phyloP scores from a whole-genome alignment of 2,113 vertebrate species.

The Lutjanus erythropterus region DNA sequence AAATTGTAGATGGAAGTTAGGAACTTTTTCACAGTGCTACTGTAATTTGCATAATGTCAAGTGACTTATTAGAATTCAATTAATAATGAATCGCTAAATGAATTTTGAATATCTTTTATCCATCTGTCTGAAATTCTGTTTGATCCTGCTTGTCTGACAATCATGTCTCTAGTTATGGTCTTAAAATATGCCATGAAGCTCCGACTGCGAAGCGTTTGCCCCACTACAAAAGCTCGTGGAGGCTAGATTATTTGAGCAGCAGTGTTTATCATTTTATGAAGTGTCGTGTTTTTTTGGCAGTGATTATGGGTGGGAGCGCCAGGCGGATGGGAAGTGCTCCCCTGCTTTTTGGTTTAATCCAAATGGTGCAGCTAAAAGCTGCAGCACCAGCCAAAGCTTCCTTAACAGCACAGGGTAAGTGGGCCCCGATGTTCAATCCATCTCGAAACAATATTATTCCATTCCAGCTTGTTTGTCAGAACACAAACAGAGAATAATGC shows the following conservation, averaged over 20 bases:
- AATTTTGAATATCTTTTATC: conserved; percentile 80
- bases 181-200: conserved; percentile 65
- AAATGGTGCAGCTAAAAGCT: conserved; percentile 87
- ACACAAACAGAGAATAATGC: conserved; percentile 55
- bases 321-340: conserved; percentile 90
- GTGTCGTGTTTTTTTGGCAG: conserved; percentile 80
- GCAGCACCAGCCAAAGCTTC: conserved; percentile 91
- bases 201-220: conserved; percentile 45
- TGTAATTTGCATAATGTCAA: conserved; percentile 79
- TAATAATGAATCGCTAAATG: conserved; percentile 82
- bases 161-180: conserved; percentile 69
- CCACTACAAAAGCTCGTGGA: conserved; percentile 52
- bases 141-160: conserved; percentile 81
- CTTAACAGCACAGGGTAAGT: conserved; percentile 96
- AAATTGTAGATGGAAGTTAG: conserved; percentile 63
- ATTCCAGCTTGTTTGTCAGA: conserved; percentile 48
- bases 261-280: conserved; percentile 67
- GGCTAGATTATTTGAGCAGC: conserved; percentile 55
- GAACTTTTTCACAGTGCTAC: conserved; percentile 54
- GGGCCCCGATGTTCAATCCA: conserved; percentile 57
- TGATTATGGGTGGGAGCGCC: conserved; percentile 96
- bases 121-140: conserved; percentile 77
- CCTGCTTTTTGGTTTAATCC: conserved; percentile 97
- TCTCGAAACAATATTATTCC: conserved; percentile 61
- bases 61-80: conserved; percentile 82